Base-by-base conservation (phyloP, 2,113 vertebrate genomes). In the Thermophis baileyi region DNA sequence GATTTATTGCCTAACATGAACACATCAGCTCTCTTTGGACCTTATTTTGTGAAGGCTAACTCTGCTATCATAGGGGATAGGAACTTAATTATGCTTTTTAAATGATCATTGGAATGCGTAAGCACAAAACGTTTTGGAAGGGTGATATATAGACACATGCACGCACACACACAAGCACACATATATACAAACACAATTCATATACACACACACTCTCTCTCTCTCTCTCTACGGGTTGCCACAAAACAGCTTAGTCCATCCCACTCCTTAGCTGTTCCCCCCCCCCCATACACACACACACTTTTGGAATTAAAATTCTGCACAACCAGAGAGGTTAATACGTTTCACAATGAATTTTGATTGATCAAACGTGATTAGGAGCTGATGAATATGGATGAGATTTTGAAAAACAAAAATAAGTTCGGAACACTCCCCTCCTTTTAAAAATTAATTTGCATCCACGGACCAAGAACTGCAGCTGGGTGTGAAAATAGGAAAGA, bases 341-440 rank as follows among this genome's bases (percentile, higher is more conserved):
- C 91, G 91, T 94, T 97, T 96, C 94, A 93, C 92, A 95, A 91
- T 81, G 94, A 96, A 94, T 97, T 96, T 95, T 97, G 95, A 96
- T 96, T 96, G 97, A 96, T 97, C 95, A 97, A 97, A 97, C 95
- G 92, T 94, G 95, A 96, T 96, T 95, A 95, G 95, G 74, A 93
- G 88, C 53, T 97, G 95, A 97, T 97, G 96, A 98, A 97, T 97
- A 97, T 97, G 96, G 93, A 97, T 97, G 94, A 94, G 94, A 93
- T 96, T 96, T 95, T 93, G 96, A 93, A 95, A 96, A 97, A 95
- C 93, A 95, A 96, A 97, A 96, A 92, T 91, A 96, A 93, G 95
- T 96, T 95, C 92, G 87, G 49, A 91, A 57, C 14, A 89, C 93
- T 93, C 97, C 95, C 93, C 90, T 93, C 90, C 11, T 95, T 93